phyloP scores from a whole-genome alignment of 1,140 invertebrate species.

The Lordiphosa mommai region DNA sequence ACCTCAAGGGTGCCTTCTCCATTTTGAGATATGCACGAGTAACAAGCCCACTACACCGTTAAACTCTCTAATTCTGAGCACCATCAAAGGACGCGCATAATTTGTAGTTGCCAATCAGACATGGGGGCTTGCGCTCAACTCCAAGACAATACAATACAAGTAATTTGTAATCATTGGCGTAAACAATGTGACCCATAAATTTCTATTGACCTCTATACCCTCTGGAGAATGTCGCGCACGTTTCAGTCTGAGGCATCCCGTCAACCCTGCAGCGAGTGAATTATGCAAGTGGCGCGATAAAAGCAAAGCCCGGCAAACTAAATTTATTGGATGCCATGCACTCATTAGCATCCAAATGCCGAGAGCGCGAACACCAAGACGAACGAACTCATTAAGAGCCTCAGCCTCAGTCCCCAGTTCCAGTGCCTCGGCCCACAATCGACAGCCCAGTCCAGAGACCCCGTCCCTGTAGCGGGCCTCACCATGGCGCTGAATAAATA shows the following conservation, averaged over 20 bases:
- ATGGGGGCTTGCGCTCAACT: conserved; percentile 2
- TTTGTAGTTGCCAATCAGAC: conserved; percentile 14
- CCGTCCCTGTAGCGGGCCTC: too few relatives aligned
- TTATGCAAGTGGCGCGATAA: conserved; percentile 75
- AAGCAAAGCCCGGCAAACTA: conserved; percentile 72
- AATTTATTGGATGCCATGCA: conserved; percentile 77
- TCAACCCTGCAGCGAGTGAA: conserved; percentile 50
- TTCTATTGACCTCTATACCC: conserved; percentile 65
- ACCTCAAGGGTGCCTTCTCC: too few relatives aligned
- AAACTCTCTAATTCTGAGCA: too few relatives aligned
- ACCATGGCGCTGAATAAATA: conserved; percentile 75
- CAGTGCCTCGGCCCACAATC: conserved; percentile 8
- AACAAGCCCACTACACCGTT: too few relatives aligned
- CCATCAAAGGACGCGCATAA: not conserved
- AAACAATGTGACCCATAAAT: conserved; percentile 68
- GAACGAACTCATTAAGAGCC: conserved; percentile 72
- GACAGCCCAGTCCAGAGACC: conserved; percentile 45
- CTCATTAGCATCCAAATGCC: conserved; percentile 76
- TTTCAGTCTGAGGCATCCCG: not conserved
- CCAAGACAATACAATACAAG: conserved; percentile 26
- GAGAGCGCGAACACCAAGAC: conserved; percentile 45
- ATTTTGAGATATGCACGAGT: too few relatives aligned
- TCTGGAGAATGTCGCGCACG: conserved; percentile 15
- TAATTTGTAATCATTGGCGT: conserved; percentile 77
- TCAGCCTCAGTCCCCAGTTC: conserved; percentile 9